Percentiles rank a stretch among this genome's conserved stretches.
These are phyloP conservation scores for Apeltes quadracus DNA, from an alignment of 2,113 vertebrate genomes.

Conservation along the genomic window DNA sequence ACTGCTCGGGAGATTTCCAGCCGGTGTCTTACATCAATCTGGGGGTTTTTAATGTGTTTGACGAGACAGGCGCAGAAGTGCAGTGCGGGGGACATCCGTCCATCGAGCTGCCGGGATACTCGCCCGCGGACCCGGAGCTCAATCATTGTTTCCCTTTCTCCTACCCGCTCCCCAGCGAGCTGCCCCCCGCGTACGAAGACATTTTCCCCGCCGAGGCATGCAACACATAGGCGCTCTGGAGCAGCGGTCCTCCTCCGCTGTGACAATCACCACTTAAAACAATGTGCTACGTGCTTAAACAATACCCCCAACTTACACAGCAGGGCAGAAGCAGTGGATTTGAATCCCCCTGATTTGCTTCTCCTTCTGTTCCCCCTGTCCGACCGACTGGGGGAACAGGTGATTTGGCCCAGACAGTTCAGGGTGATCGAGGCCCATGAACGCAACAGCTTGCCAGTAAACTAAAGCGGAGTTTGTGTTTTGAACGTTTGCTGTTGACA, in stretches of 20 bases:
- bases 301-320: slow-evolving; percentile 35
- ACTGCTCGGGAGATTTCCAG: slow-evolving; percentile 84
- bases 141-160: slow-evolving; percentile 90
- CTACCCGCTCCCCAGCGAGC: slow-evolving; percentile 86
- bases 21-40: slow-evolving; percentile 94
- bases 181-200: slow-evolving; percentile 89
- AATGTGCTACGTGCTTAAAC: no score
- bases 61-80: slow-evolving; percentile 89
- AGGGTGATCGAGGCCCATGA: slow-evolving; percentile 40
- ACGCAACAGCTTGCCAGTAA: slow-evolving; percentile 64
- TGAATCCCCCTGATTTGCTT: slow-evolving; percentile 14
- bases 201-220: slow-evolving; percentile 86
- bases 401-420: slow-evolving; percentile 37
- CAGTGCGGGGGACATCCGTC: slow-evolving; percentile 91
- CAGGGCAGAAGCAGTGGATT: slow-evolving; percentile 29
- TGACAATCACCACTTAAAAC: slow-evolving; percentile 65
- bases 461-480: slow-evolving; percentile 65
- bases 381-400: slow-evolving; percentile 31
- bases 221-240: slow-evolving; percentile 70
- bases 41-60: slow-evolving; percentile 85
- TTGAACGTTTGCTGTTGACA: slow-evolving; percentile 71
- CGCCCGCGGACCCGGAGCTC: slow-evolving; percentile 88
- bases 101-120: slow-evolving; percentile 92
- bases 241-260: slow-evolving; percentile 31
- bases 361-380: slow-evolving; percentile 31